Base-by-base conservation (phyloP, 2,888 invertebrate species). In the Aromia moschata region DNA sequence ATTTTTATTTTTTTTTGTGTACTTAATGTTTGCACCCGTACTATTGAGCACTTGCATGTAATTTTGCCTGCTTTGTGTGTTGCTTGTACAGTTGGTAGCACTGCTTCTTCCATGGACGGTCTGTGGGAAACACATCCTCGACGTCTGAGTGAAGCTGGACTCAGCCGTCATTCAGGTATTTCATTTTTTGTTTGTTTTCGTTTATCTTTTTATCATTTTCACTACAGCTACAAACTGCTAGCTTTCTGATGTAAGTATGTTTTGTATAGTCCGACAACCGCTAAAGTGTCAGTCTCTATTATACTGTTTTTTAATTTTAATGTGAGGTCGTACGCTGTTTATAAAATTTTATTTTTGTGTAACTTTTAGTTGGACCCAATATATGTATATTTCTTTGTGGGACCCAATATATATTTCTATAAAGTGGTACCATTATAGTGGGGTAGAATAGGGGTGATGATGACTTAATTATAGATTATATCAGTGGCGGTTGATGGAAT, bases 151-250 rank as follows among this genome's bases (percentile, higher is more conserved):
- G 90, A 90, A 83, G 89, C 90, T 73, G 90, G 89, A 77, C 85
- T 90, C 70, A 86, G 89, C 75, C 84, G 90, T 80, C 87, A 88
- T 76, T 89, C 90, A 87, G 91, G 91, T 91, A 87, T 20, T 30
- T 25, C 25, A 25, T 25, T 25, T 25, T 49, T 49, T 30, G 15
- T 33, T 1, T 37, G n/a, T n/a, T n/a, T 25, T 20, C 10, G 11
- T 43, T 17, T 18, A 20, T 43, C 11, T 43, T 43, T 10, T 10
- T 43, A 25, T 25, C 25, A 25, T 25, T 25, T 25, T 25, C 25
- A 25, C 7, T 25, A n/a, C n/a, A n/a, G n/a, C n/a, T n/a, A n/a
- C n/a, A n/a, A n/a, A n/a, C n/a, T n/a, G n/a, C n/a, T n/a, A n/a
- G n/a, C n/a, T n/a, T n/a, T n/a, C n/a, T 5, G 9, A 25, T 9